Conservation (phyloP, 2,113 vertebrate genomes). For the Haemorhous mexicanus region DNA sequence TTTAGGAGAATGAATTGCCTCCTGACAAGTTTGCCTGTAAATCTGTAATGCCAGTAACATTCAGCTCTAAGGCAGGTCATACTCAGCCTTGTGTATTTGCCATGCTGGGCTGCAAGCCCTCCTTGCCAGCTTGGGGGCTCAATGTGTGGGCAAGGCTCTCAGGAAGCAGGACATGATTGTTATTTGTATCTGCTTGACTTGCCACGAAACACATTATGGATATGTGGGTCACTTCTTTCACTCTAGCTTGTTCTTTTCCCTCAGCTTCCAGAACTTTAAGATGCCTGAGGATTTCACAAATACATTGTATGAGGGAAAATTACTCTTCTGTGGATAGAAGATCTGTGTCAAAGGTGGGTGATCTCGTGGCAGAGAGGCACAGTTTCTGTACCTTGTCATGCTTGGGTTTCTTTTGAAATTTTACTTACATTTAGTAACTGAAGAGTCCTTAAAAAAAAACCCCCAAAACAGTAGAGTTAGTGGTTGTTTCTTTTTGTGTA, state of each 20-base stretch:
- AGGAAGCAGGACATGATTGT: background rate
- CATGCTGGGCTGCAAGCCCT: background rate
- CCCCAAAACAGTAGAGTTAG: background rate
- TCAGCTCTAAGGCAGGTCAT: background rate
- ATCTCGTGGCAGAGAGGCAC: background rate
- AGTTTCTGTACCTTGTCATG: background rate
- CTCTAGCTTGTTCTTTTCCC: background rate
- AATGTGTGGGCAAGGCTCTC: background rate
- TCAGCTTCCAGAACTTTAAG: background rate
- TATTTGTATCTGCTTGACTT: background rate
- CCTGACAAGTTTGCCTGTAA: background rate
- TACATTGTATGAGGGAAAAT: background rate
- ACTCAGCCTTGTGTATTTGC: background rate
- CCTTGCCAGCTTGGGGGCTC: background rate
- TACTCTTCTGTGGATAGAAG: background rate
- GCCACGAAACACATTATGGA: accelerated
- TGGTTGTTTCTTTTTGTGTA: background rate
- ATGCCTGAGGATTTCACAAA: background rate
- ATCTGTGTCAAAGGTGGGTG: background rate
- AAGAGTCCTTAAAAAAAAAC: background rate
- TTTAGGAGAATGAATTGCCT: background rate
- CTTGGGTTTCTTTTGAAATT: background rate
- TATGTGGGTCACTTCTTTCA: background rate
- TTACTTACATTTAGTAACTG: background rate
- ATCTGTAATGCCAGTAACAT: background rate